phyloP scores from a whole-genome alignment of 2,888 invertebrate genomes.

The Neria commutata region DNA sequence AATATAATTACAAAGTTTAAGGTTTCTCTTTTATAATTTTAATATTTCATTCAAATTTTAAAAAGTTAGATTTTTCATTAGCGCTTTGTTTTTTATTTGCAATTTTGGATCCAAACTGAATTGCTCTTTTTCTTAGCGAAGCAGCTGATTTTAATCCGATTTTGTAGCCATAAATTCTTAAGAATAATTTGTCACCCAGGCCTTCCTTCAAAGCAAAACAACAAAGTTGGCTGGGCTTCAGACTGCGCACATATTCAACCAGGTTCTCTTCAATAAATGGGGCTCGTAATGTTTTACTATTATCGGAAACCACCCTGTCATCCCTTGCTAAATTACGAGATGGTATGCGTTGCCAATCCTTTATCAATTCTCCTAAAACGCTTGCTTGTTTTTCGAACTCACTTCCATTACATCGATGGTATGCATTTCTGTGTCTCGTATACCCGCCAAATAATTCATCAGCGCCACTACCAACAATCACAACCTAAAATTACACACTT shows the following conservation, averaged over 20 bases:
- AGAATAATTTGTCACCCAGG: constrained; percentile 89
- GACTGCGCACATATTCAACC: constrained; percentile 67
- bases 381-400: constrained; percentile 62
- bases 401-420: constrained; percentile 65
- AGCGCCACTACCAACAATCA: constrained; percentile 91
- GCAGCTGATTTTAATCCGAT: constrained; percentile 71
- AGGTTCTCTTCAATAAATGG: constrained; percentile 79
- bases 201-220: constrained; percentile 68
- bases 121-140: constrained; percentile 84
- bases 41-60: constrained; percentile 14
- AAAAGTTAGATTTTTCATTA: constrained; percentile 69
- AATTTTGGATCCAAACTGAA: constrained; percentile 97
- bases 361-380: constrained; percentile 69
- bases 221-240: constrained; percentile 70
- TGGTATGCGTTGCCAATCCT: constrained; percentile 86
- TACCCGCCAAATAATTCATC: constrained; percentile 98
- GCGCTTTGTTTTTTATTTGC: constrained; percentile 91
- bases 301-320: constrained; percentile 90
- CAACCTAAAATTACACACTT: constrained; percentile 64
- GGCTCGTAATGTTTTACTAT: constrained; percentile 82
- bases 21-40: constrained; percentile 5
- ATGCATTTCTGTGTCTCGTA: constrained; percentile 80
- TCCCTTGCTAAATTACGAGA: constrained; percentile 92
- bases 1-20: too few species aligned
- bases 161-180: constrained; percentile 75